Evolutionary conservation across 2,797 vertebrate species (phyloP), one percentile per base, ranked within the genome.

Genomic region (Gallinago nigripennis): DNA sequence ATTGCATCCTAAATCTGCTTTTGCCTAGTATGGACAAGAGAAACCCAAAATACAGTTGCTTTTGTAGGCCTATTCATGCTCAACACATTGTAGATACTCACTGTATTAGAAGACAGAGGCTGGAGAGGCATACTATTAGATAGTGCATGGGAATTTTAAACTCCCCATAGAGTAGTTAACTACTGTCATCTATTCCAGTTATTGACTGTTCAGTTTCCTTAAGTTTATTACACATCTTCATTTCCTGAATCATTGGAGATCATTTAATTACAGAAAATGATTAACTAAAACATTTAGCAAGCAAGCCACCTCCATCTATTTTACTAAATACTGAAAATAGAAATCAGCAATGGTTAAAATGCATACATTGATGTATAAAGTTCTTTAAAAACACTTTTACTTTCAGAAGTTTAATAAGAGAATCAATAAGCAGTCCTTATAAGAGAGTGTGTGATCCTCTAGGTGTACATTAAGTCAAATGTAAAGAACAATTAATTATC

Each of bases 251-350:
- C 90, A 95, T 75, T 5, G 5, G 63, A 95, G 71, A 69, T 94
- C 76, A 96, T 97, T 97, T 90, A 95, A 94, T 97, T 96, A 94
- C 48, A 89, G 77, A 93, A 94, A 94, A 94, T 93, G 53, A 88
- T 95, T 94, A 96, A 83, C 78, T 78, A 94, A 97, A 97, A 95
- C 63, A 93, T 92, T 89, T 89, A 95, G 85, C 73, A 91, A 92
- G 92, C 28, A 77, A 90, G 66, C 70, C 43, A 54, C 61, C 68
- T 93, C 84, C 90, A 88, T 92, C 70, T 95, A 50, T 68, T 95
- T 90, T 88, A 83, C 82, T 86, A 93, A 95, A 81, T 78, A 86
- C 31, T 54, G 76, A 65, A 95, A 70, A 65, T 21, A 79, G 66
- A 88, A 85, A 78, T 76, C 66, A 96, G 64, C 27, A 63, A 69